phyloP scores from a whole-genome alignment of 2,113 vertebrate genomes.

The Eulacestoma nigropectus region DNA sequence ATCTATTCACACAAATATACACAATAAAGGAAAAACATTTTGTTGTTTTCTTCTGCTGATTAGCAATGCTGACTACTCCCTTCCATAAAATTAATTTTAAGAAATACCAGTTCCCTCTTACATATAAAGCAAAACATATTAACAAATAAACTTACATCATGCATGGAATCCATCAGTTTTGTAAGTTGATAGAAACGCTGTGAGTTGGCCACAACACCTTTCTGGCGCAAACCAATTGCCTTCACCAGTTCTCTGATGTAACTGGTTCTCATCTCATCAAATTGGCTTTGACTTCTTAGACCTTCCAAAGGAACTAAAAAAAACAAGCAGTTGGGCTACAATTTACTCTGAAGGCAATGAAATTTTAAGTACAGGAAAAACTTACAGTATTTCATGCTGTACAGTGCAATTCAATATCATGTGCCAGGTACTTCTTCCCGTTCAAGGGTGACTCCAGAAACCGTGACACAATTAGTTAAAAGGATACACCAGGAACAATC shows the following conservation, averaged over 20 bases:
- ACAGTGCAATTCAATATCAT: not conserved
- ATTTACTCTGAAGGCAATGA: not conserved
- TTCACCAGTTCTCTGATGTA: slow-evolving; percentile 94
- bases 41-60: not conserved
- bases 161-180: slow-evolving; percentile 92
- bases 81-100: not conserved
- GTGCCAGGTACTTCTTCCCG: not conserved
- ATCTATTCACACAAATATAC: not conserved
- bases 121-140: not conserved
- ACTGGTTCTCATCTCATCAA: slow-evolving; percentile 95
- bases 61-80: not conserved
- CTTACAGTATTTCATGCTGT: not conserved
- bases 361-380: not conserved
- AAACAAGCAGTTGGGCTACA: not conserved
- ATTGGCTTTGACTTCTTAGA: slow-evolving; percentile 88
- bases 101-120: not conserved
- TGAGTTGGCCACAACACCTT: slow-evolving; percentile 83
- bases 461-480: not conserved
- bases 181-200: slow-evolving; percentile 96
- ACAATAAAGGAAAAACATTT: not conserved
- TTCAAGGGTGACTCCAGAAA: not conserved
- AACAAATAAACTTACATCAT: slow-evolving; percentile 81
- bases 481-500: not conserved
- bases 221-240: slow-evolving; percentile 87
- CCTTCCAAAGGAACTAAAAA: slow-evolving; percentile 92